Evolutionary conservation across 2,888 invertebrate genomes (phyloP), one percentile per base, ranked within the genome.

Genomic region (Rotaria macrura): DNA sequence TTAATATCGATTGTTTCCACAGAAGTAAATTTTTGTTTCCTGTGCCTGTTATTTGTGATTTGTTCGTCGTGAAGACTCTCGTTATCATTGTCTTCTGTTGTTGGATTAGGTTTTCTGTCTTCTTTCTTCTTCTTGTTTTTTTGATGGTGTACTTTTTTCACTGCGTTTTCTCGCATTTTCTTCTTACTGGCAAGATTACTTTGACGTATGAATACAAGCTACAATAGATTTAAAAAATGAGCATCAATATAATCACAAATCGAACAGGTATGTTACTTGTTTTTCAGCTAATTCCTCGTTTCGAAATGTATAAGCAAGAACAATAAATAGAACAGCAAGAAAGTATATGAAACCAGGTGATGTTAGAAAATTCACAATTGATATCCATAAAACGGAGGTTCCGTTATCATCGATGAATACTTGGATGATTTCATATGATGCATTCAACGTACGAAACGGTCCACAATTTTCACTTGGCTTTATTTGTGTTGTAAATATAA

Each of bases 221-320:
- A 65, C 34, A 65, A 6, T 0, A 20, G 20, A 65, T 17, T 34
- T 65, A 34, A 65, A 65, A 20, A 3, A 20, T 20, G 38, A 0
- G 38, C 3, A 34, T 34, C 17, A 54, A 25, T 9, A 54, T 54
- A 25, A 25, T 54, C 6, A 25, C 1, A 54, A 25, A 25, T 54
- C 4, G 25, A 54, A 34, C 2, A 10, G 0, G 17, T 25, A 65
- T 12, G 20, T 43, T 43, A 79, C 40, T 43, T 79, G 43, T 79
- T 79, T 79, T 43, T 79, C 79, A n/a, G 79, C 79, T 79, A 43
- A 79, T 25, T 9, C 79, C 43, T 79, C 79, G n/a, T 79, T 40
- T 79, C n/a, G 12, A 14, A 79, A 79, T 79, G 43, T 79, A 43
- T 79, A 79, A 43, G 79, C 79, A n/a, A 79, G 17, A 43, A 79